Evolutionary conservation across 2,888 invertebrate species (phyloP).

Genomic region (Physocephala rufipes): DNA sequence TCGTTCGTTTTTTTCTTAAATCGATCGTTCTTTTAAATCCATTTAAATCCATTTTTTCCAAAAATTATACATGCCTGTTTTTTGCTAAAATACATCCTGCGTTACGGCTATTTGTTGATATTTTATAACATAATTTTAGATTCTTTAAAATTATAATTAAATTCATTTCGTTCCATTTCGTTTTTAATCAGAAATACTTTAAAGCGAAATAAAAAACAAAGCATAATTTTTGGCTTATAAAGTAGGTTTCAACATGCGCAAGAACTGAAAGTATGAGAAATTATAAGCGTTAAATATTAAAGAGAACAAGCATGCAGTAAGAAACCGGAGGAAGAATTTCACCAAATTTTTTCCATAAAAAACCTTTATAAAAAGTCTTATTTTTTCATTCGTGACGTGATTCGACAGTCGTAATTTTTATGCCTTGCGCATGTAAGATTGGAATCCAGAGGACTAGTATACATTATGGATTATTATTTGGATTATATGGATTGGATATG

Average conservation of each 20-base stretch:
- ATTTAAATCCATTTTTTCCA: too few species aligned
- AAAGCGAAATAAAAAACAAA: slow-evolving; percentile 5
- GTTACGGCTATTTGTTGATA: background rate
- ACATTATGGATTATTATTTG: too few species aligned
- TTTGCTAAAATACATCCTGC: background rate
- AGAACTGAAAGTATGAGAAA: background rate
- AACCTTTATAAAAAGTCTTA: too few species aligned
- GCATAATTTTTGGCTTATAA: background rate
- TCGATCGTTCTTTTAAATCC: too few species aligned
- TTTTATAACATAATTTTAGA: background rate
- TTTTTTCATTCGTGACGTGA: too few species aligned
- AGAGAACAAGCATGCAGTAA: slow-evolving; percentile 1
- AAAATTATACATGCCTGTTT: slow-evolving; percentile 9
- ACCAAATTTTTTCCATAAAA: too few species aligned
- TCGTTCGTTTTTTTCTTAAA: slow-evolving; percentile 23
- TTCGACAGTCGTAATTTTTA: too few species aligned
- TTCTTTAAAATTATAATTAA: background rate
- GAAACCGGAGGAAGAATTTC: slow-evolving; percentile 2
- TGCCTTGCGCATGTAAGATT: too few species aligned
- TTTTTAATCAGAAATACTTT: background rate
- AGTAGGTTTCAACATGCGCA: background rate
- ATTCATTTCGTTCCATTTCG: background rate
- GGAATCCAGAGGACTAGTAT: too few species aligned
- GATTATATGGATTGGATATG: too few species aligned
- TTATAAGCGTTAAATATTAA: background rate